Conservation (phyloP, 2,888 invertebrate species). For the Lasioglossum calceatum region DNA sequence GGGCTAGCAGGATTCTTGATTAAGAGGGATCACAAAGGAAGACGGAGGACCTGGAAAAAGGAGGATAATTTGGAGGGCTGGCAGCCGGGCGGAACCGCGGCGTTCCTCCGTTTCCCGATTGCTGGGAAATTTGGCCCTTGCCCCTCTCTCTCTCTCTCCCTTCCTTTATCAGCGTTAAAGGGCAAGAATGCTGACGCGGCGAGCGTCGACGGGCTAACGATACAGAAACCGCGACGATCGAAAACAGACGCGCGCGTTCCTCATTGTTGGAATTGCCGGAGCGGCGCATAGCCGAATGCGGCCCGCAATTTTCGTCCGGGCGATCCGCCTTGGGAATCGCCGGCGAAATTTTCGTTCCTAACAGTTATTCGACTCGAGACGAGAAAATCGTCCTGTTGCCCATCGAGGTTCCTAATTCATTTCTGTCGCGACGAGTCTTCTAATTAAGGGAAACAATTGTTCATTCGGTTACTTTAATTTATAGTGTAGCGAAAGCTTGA, state of each 20-base stretch:
- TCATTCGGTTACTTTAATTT: not conserved
- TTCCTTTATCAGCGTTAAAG: slow-evolving; percentile 32
- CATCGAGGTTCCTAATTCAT: not conserved
- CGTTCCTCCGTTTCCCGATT: slow-evolving; percentile 39
- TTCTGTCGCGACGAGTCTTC: not conserved
- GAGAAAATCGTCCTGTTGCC: not conserved
- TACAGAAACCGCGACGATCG: slow-evolving; percentile 33
- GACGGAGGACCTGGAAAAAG: not conserved
- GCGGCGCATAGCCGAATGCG: not conserved
- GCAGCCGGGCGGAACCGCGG: slow-evolving; percentile 1
- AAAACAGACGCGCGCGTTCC: slow-evolving; percentile 41
- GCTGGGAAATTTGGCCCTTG: slow-evolving; percentile 16
- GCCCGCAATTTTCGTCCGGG: not conserved
- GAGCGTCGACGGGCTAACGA: slow-evolving; percentile 37
- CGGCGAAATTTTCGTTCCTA: slow-evolving; percentile 3
- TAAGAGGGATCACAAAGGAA: slow-evolving; percentile 15
- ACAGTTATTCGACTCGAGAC: not conserved
- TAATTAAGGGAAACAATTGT: not conserved
- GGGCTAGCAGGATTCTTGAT: slow-evolving; percentile 10
- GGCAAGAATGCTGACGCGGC: slow-evolving; percentile 46
- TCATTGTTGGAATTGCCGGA: slow-evolving; percentile 28
- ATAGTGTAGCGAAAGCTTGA: not conserved
- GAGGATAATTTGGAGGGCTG: slow-evolving; percentile 37
- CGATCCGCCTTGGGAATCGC: not conserved
- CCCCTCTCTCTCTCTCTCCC: slow-evolving; percentile 3